A percentile compares a stretch with the other conserved stretches of the same genome.
Evolutionary conservation across 1,140 invertebrate species (phyloP).

Genomic region (Scaptomyza hsui): DNA sequence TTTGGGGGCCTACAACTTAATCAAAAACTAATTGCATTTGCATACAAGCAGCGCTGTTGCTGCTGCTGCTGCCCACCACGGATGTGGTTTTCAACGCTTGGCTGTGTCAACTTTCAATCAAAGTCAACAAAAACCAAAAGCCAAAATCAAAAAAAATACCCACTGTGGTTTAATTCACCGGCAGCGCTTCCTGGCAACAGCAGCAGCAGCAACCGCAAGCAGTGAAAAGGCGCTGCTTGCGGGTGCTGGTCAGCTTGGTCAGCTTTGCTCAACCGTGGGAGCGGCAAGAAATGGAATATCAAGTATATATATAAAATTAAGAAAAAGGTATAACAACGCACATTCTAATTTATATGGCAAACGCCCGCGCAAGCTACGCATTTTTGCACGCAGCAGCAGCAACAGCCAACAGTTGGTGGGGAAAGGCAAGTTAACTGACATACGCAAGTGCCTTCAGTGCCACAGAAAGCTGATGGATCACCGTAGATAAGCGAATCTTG

Average conservation of each 20-base stretch:
- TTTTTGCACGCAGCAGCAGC: constrained; percentile 58
- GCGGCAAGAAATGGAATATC: constrained; percentile 41
- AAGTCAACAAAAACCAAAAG: constrained; percentile 79
- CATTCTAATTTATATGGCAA: constrained; percentile 79
- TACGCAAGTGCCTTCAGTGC: constrained; percentile 46
- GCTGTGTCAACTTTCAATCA: constrained; percentile 82
- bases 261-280: constrained; percentile 72
- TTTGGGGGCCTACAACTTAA: constrained; percentile 66
- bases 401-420: constrained; percentile 21
- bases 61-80: constrained; percentile 64
- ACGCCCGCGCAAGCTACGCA: constrained; percentile 77
- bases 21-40: constrained; percentile 82
- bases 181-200: constrained; percentile 58
- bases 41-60: constrained; percentile 54
- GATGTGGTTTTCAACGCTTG: constrained; percentile 81
- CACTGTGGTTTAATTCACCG: constrained; percentile 70
- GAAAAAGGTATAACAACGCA: constrained; percentile 45
- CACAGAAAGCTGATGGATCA: constrained; percentile 78
- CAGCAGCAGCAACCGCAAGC: constrained; percentile 39
- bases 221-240: constrained; percentile 51
- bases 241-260: constrained; percentile 64
- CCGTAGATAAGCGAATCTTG: constrained; percentile 83
- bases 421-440: constrained; percentile 26
- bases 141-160: constrained; percentile 32
- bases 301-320: constrained; percentile 30